Conservation (phyloP, 2,888 invertebrate species). For the Leptogaster cylindrica region DNA sequence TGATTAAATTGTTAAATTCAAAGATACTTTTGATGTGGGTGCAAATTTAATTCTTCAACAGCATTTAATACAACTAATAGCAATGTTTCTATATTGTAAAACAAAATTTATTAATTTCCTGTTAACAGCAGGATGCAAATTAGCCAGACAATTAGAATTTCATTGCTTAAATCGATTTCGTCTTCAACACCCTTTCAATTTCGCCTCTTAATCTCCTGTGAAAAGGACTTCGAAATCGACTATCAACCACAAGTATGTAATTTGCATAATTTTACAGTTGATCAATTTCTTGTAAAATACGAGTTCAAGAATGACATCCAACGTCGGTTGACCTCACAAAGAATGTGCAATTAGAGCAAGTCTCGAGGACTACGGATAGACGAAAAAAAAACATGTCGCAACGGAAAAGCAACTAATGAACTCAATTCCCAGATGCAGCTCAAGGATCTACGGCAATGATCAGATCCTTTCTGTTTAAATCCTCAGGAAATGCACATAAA, state of each 20-base stretch:
- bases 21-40: too few species aligned
- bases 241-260: not conserved
- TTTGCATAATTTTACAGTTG: constrained; percentile 32
- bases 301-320: not conserved
- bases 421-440: not conserved
- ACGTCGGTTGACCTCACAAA: not conserved
- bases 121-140: too few species aligned
- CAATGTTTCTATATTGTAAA: too few species aligned
- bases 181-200: too few species aligned
- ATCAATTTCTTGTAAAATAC: not conserved
- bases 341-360: not conserved
- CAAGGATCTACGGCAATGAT: constrained; percentile 31
- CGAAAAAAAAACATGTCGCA: too few species aligned
- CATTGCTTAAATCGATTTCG: too few species aligned
- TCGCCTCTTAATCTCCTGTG: not conserved
- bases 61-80: too few species aligned
- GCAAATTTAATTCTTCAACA: too few species aligned
- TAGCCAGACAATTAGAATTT: too few species aligned
- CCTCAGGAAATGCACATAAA: constrained; percentile 29
- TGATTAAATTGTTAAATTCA: too few species aligned
- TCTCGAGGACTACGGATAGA: not conserved
- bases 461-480: too few species aligned
- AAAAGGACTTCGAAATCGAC: not conserved
- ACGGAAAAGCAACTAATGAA: not conserved
- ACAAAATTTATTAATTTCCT: too few species aligned